phyloP scores from a whole-genome alignment of 1,140 invertebrate genomes.

The Ericerus pela region DNA sequence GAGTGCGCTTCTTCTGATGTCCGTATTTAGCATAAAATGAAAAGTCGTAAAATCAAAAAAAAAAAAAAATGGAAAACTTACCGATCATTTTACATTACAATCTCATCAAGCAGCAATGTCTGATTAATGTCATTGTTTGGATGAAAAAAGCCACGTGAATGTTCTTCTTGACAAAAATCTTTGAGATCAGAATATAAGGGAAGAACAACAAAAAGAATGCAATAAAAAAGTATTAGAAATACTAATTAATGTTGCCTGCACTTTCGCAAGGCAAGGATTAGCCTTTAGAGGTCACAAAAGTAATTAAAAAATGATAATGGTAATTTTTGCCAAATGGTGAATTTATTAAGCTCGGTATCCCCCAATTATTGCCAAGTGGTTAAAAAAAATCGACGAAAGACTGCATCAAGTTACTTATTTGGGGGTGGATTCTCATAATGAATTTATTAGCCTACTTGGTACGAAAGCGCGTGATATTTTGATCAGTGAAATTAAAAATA shows the following conservation, averaged over 20 bases:
- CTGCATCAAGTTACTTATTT: neutral
- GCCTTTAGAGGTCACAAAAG: conserved; percentile 6
- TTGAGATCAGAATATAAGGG: conserved; percentile 1
- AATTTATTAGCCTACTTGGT: conserved; percentile 7
- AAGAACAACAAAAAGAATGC: conserved; percentile 9
- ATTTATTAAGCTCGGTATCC: conserved; percentile 8
- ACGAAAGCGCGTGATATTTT: conserved; percentile 10
- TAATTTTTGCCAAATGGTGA: conserved; percentile 8
- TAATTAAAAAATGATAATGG: conserved; percentile 7
- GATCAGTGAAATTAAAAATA: conserved; percentile 9
- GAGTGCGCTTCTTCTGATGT: conserved; percentile 1
- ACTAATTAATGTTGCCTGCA: neutral
- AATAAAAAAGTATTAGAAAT: conserved; percentile 13
- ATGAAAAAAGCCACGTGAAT: conserved; percentile 7
- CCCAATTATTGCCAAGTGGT: conserved; percentile 10
- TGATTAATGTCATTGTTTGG: conserved; percentile 10
- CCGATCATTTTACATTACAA: conserved; percentile 6
- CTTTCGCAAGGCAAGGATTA: conserved; percentile 3
- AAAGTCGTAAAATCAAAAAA: conserved; percentile 10
- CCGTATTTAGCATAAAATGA: conserved; percentile 10
- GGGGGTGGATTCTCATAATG: conserved; percentile 17
- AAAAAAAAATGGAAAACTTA: conserved; percentile 8
- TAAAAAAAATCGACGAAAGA: conserved; percentile 3
- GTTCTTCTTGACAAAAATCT: conserved; percentile 11
- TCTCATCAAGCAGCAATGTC: conserved; percentile 9